Percentiles rank a stretch among this genome's conserved stretches.
Conservation (phyloP, 1,140 invertebrate genomes). For the Antheraea pernyi region DNA sequence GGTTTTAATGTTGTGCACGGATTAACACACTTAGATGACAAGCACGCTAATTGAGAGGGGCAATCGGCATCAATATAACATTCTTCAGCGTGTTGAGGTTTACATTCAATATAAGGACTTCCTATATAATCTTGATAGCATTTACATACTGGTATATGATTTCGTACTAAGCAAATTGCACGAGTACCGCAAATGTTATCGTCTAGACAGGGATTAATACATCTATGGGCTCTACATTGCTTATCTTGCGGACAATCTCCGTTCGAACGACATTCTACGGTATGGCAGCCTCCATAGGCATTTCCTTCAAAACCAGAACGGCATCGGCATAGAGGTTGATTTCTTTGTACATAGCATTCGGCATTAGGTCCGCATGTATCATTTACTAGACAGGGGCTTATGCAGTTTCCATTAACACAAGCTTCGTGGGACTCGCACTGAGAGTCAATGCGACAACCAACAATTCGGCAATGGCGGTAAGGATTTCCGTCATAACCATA, state of each 20-base stretch:
- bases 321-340: conserved; percentile 89
- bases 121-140: conserved; percentile 87
- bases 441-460: conserved; percentile 88
- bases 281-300: conserved; percentile 86
- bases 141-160: conserved; percentile 91
- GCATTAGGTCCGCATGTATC: conserved; percentile 91
- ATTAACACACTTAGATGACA: conserved; percentile 90
- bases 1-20: conserved; percentile 89
- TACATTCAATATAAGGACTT: conserved; percentile 90
- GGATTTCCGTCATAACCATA: conserved; percentile 92
- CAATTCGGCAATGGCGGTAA: conserved; percentile 86
- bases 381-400: conserved; percentile 89
- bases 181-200: conserved; percentile 87
- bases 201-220: conserved; percentile 91
- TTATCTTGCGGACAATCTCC: conserved; percentile 92
- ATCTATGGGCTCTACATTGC: conserved; percentile 92
- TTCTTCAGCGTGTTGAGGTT: conserved; percentile 84
- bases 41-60: conserved; percentile 87
- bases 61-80: conserved; percentile 92
- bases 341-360: conserved; percentile 89
- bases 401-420: conserved; percentile 91
- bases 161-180: conserved; percentile 89
- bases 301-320: conserved; percentile 90
- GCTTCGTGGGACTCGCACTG: conserved; percentile 90
- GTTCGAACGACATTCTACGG: conserved; percentile 93